Evolutionary conservation across 2,113 vertebrate genomes (phyloP), one percentile per base, ranked within the genome.

Genomic region (Edolisoma coerulescens): DNA sequence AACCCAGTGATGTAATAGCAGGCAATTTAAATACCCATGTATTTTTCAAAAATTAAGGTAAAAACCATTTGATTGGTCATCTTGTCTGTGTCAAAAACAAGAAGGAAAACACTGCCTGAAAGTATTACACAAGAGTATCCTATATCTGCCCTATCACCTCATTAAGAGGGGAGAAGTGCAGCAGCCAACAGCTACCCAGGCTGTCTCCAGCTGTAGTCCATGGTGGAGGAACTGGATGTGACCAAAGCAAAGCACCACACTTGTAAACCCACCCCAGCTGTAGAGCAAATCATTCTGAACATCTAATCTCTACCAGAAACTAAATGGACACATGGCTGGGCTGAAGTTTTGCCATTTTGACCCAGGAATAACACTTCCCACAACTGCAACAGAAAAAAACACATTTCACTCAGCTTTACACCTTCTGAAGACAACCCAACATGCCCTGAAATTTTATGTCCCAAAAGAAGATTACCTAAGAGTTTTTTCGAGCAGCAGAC

Each of bases 81-180:
- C 33, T 50, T 37, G 15, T 28, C 86, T 56, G 23, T 32, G 83
- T 26, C n/a, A 61, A 83, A 78, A 81, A 1, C 49, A 85, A 52
- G 35, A 63, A 76, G 9, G 9, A 67, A 84, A 90, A 64, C 8
- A 53, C 5, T 41, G 22, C 30, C 39, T 49, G 39, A 13, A 57
- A 64, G 57, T 24, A 21, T 37, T 63, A 44, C 4, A 27, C 33
- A 18, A 30, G 37, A 68, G 21, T 41, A 63, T 45, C 14, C 28
- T 19, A 0, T 2, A 41, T 8, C 18, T 35, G 24, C 15, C 2
- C 2, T 57, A 30, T 26, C 28, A 33, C 9, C 39, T 53, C 39
- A 39, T 1, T 6, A 39, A 9, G 47, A 75, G 17, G 33, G 59
- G 68, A 39, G 67, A 57, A 61, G 27, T 28, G 19, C 57, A 84